phyloP scores from a whole-genome alignment of 2,888 invertebrate species.

The Chironomus riparius region DNA sequence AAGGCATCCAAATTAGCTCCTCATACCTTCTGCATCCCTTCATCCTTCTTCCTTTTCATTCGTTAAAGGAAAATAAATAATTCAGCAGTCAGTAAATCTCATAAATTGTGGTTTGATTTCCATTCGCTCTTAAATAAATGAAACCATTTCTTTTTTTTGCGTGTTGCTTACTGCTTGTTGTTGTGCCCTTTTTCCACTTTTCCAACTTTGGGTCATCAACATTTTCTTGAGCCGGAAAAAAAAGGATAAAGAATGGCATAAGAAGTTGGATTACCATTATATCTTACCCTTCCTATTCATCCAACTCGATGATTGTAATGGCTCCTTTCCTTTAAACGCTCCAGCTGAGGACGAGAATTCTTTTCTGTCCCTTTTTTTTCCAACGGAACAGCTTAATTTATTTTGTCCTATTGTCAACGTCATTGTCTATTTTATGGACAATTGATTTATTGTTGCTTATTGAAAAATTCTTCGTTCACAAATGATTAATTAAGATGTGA shows the following conservation, averaged over 20 bases:
- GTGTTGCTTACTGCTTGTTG: background rate
- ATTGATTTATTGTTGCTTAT: too few species aligned
- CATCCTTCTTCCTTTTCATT: too few species aligned
- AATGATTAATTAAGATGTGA: too few species aligned
- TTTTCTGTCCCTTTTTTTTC: background rate
- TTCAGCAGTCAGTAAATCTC: slow-evolving; percentile 24
- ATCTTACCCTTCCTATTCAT: background rate
- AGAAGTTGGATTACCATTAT: background rate
- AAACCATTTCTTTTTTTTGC: background rate
- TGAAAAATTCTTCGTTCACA: too few species aligned
- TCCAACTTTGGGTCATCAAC: background rate
- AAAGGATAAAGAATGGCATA: background rate
- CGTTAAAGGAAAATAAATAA: slow-evolving; percentile 17
- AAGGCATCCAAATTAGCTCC: background rate
- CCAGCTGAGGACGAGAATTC: background rate
- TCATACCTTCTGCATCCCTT: background rate
- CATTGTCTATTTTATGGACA: too few species aligned
- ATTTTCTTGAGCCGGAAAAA: background rate
- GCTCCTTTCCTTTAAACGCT: background rate
- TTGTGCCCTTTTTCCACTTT: background rate
- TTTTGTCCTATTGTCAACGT: too few species aligned
- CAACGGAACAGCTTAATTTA: too few species aligned
- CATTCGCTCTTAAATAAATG: slow-evolving; percentile 13
- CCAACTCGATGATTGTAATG: background rate
- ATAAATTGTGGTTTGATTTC: slow-evolving; percentile 24